Evolutionary conservation across 2,113 vertebrate genomes (phyloP).

Genomic region (Pyrgilauda ruficollis): DNA sequence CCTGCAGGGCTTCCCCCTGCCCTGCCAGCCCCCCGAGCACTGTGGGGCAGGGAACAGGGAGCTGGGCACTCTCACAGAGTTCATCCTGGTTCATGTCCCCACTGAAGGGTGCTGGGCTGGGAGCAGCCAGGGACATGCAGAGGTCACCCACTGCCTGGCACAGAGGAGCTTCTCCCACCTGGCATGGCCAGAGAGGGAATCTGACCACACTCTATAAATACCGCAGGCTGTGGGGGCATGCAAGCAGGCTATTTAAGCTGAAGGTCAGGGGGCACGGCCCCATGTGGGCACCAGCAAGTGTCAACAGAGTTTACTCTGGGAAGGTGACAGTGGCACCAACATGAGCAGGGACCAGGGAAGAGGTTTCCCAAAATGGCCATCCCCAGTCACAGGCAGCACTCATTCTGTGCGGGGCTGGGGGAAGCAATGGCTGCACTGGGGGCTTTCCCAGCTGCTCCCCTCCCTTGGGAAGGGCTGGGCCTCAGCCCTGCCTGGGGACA

Average conservation of each 20-base stretch:
- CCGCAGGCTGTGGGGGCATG: accelerated
- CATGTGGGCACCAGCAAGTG: background rate
- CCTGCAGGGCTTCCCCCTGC: background rate
- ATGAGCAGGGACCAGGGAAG: background rate
- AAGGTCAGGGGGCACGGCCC: background rate
- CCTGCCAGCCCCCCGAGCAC: background rate
- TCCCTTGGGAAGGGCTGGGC: background rate
- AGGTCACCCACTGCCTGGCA: background rate
- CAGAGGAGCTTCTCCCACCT: background rate
- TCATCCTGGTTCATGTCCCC: background rate
- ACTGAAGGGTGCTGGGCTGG: background rate
- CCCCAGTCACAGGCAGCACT: accelerated
- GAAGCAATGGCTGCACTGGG: background rate
- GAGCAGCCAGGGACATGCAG: background rate
- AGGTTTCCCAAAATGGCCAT: background rate
- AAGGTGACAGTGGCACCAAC: background rate
- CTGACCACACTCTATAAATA: background rate
- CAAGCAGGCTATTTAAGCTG: background rate
- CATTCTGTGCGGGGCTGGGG: accelerated
- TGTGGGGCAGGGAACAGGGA: background rate
- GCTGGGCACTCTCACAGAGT: background rate
- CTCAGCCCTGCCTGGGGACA: background rate
- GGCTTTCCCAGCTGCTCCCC: background rate
- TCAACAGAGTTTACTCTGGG: background rate
- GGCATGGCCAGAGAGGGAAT: background rate